Percentiles rank a stretch among this genome's conserved stretches.
Evolutionary conservation across 2,113 vertebrate species (phyloP).

Genomic region (Mus pahari): DNA sequence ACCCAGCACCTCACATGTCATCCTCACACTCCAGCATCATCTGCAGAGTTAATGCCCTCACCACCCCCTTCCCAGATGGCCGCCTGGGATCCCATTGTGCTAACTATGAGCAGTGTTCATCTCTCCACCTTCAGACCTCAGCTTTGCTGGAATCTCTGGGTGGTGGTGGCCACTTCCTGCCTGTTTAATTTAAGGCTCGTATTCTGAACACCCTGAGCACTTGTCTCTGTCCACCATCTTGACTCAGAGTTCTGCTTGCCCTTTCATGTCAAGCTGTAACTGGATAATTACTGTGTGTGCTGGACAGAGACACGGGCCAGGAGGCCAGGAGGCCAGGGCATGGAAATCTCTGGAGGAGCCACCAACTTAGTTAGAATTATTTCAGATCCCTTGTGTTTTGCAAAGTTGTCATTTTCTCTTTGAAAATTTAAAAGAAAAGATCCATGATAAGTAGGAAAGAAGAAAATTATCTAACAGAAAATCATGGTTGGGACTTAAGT

Average conservation of each 20-base stretch:
- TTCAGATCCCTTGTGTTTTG: slow-evolving; percentile 19
- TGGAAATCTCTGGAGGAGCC: neutral
- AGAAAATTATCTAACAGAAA: slow-evolving; percentile 16
- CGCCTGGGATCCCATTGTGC: no score
- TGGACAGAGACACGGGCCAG: neutral
- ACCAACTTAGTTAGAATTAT: neutral
- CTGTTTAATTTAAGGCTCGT: neutral
- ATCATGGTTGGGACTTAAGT: slow-evolving; percentile 26
- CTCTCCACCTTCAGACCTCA: neutral
- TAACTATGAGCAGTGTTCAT: fast-evolving
- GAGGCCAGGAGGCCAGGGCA: neutral
- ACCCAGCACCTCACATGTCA: neutral
- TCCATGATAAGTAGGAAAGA: slow-evolving; percentile 21
- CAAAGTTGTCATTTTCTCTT: slow-evolving; percentile 42
- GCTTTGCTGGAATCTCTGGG: neutral
- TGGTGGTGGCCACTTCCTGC: neutral
- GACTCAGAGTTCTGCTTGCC: neutral
- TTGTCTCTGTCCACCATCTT: neutral
- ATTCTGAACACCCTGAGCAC: neutral
- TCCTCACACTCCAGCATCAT: neutral
- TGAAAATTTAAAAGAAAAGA: slow-evolving; percentile 30
- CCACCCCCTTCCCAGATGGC: fast-evolving
- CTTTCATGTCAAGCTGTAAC: neutral
- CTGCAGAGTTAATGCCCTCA: neutral
- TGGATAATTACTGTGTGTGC: neutral